Conservation (phyloP, 2,888 invertebrate genomes). For the Pristionchus fissidentatus region DNA sequence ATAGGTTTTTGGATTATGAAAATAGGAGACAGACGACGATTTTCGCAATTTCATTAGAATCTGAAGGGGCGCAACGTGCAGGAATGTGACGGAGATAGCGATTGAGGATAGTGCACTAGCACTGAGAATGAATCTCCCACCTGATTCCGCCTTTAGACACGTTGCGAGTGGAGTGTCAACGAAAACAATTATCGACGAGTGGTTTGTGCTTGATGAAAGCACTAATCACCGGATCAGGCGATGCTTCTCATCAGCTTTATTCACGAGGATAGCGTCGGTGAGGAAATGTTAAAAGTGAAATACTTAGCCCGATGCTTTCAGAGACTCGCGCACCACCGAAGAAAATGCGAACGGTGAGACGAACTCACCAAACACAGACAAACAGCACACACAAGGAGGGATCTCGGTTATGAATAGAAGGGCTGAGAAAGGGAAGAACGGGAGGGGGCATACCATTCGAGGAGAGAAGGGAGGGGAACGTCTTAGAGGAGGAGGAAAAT, state of each 20-base stretch:
- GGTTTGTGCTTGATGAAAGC: neutral
- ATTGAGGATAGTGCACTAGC: too few species aligned
- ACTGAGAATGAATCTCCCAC: too few species aligned
- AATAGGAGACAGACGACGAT: too few species aligned
- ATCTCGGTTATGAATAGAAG: constrained; percentile 19
- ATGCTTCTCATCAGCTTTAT: neutral
- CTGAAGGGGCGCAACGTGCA: too few species aligned
- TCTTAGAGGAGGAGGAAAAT: neutral
- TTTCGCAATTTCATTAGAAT: too few species aligned
- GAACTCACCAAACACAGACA: neutral
- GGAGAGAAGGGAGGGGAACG: neutral
- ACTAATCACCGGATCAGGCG: neutral
- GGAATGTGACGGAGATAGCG: too few species aligned
- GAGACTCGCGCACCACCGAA: neutral
- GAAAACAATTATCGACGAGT: too few species aligned
- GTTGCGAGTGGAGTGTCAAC: too few species aligned
- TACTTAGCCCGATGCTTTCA: neutral
- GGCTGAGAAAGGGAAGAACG: neutral
- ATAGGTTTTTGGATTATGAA: too few species aligned
- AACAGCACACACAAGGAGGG: constrained; percentile 19
- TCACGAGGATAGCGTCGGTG: too few species aligned
- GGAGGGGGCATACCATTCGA: neutral
- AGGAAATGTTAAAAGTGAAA: neutral
- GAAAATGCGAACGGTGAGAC: neutral
- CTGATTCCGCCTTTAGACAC: too few species aligned